These are phyloP conservation scores for Leptodactylus fuscus DNA, from an alignment of 2,113 vertebrate genomes.

Conservation along the genomic window DNA sequence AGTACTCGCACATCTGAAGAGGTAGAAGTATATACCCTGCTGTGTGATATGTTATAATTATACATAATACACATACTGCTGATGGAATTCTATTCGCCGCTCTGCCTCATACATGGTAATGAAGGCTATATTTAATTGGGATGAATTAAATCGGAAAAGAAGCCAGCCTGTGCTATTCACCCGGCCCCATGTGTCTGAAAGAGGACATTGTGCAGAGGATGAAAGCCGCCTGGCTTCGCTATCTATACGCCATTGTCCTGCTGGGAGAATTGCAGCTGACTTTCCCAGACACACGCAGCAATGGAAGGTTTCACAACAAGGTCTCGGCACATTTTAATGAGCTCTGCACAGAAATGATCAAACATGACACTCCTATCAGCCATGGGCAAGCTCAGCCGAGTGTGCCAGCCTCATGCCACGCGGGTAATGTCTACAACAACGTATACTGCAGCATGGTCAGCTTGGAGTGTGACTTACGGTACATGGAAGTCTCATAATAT, in stretches of 20 bases:
- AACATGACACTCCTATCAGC: not conserved
- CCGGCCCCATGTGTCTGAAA: not conserved
- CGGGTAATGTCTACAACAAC: not conserved
- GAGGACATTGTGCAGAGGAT: conserved; percentile 24
- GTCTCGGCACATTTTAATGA: conserved; percentile 24
- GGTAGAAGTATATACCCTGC: no score
- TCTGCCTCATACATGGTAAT: conserved; percentile 11
- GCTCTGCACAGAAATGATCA: not conserved
- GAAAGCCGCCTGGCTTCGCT: conserved; percentile 23
- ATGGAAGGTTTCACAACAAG: not conserved
- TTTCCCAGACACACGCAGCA: conserved; percentile 23
- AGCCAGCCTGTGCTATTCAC: conserved; percentile 24
- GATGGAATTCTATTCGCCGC: not conserved
- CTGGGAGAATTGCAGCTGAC: conserved; percentile 17
- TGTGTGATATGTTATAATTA: not conserved
- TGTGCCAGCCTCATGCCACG: not conserved
- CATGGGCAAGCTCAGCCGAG: not conserved
- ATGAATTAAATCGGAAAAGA: not conserved
- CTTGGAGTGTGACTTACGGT: no score
- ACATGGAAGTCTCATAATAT: no score
- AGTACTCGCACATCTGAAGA: no score
- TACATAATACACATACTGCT: not conserved
- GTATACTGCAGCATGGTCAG: no score
- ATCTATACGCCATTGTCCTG: conserved; percentile 36
- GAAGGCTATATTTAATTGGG: not conserved